Evolutionary conservation across 2,888 invertebrate genomes (phyloP).

Genomic region (Eilema griseolum): DNA sequence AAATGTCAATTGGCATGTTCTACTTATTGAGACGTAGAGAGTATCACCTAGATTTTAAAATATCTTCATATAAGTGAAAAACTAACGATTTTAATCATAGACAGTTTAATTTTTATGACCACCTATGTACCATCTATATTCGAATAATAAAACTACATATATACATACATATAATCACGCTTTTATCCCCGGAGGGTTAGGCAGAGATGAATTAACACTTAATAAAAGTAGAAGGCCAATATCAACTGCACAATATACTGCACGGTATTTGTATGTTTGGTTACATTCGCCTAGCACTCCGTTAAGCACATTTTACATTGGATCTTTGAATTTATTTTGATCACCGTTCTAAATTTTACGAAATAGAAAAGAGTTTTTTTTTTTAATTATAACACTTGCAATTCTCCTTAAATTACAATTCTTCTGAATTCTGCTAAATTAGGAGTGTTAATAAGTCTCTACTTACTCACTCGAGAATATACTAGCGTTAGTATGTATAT

Average conservation of each 20-base stretch:
- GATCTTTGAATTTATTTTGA: background rate
- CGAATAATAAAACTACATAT: background rate
- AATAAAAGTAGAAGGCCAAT: background rate
- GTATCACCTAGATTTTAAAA: background rate
- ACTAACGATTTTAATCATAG: background rate
- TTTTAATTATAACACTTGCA: too few species aligned
- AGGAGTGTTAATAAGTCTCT: background rate
- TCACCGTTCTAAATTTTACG: background rate
- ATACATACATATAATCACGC: too few species aligned
- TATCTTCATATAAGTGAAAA: background rate
- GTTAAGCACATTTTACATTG: background rate
- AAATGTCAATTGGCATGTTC: background rate
- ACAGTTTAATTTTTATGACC: background rate
- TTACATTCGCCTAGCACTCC: background rate
- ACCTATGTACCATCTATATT: background rate
- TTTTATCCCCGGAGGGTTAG: too few species aligned
- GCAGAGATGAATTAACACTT: too few species aligned
- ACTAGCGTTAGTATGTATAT: constrained; percentile 18
- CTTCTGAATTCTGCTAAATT: background rate
- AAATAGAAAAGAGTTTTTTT: too few species aligned
- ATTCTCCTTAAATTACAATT: too few species aligned
- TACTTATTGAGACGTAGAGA: background rate
- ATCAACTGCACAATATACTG: background rate
- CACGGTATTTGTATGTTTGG: background rate
- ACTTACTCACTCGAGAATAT: background rate